These are phyloP conservation scores for Eciton burchellii DNA, from an alignment of 1,140 invertebrate species.

Conservation along the genomic window DNA sequence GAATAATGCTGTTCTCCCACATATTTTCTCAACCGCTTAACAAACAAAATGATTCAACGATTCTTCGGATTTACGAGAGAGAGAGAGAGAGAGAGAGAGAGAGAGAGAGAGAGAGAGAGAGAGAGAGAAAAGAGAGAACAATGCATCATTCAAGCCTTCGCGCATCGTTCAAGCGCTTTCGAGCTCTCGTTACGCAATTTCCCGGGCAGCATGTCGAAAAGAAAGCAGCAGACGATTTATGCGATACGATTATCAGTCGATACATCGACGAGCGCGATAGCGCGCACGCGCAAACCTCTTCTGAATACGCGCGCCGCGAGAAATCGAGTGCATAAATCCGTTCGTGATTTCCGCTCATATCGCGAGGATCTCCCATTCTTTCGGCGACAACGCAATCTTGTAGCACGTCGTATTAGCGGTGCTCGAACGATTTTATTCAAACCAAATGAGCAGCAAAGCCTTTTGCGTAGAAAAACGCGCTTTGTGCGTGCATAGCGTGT, in stretches of 20 bases:
- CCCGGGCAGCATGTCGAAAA: background rate
- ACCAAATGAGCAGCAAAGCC: background rate
- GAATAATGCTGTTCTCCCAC: too few species aligned
- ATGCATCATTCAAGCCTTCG: background rate
- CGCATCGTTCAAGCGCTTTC: background rate
- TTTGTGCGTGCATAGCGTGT: too few species aligned
- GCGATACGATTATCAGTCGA: background rate
- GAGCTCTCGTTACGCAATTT: constrained; percentile 30
- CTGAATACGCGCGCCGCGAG: background rate
- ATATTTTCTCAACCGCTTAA: too few species aligned
- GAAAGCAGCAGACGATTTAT: background rate
- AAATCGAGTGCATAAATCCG: constrained; percentile 6
- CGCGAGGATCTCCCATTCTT: background rate
- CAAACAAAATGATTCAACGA: background rate
- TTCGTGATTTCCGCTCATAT: background rate
- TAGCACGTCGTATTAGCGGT: background rate
- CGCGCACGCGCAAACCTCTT: background rate
- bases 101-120: too few species aligned
- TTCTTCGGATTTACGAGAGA: too few species aligned
- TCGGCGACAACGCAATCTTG: background rate
- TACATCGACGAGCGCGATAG: background rate
- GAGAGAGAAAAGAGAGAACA: too few species aligned
- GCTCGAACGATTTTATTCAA: background rate
- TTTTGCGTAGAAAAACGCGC: background rate
- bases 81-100: too few species aligned